Percentiles rank a stretch among this genome's conserved stretches.
Conservation (phyloP, 2,113 vertebrate species). For the Cariama cristata region DNA sequence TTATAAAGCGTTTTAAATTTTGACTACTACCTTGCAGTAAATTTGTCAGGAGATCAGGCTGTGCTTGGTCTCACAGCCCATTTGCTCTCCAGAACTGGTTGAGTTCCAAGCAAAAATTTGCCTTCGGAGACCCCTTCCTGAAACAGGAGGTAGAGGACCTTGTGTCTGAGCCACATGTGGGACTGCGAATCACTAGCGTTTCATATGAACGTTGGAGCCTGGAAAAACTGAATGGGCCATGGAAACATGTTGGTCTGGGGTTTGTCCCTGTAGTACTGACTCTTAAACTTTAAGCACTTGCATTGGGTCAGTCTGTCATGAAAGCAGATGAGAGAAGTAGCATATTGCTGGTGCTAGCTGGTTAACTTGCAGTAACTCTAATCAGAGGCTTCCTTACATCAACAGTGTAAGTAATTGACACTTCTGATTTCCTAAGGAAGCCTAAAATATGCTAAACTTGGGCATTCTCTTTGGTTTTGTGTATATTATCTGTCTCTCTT, state of each 20-base stretch:
- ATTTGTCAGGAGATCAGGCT: not conserved
- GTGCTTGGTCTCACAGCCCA: not conserved
- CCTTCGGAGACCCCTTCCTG: not conserved
- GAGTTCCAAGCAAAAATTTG: conserved; percentile 11
- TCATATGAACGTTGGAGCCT: not conserved
- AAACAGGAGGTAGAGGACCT: not conserved
- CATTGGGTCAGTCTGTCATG: not conserved
- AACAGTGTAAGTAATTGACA: not conserved
- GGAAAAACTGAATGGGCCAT: not conserved
- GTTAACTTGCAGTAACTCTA: not conserved
- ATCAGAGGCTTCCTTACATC: not conserved
- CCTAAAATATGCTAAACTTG: conserved; percentile 28
- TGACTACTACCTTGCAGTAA: not conserved
- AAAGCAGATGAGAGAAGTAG: not conserved
- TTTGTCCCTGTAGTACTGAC: not conserved
- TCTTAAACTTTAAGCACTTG: not conserved
- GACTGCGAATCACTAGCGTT: conserved; percentile 10
- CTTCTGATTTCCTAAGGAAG: conserved; percentile 3
- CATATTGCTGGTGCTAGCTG: not conserved
- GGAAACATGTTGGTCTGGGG: not conserved
- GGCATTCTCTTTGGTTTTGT: not conserved
- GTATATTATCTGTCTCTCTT: not conserved
- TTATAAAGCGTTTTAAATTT: not conserved
- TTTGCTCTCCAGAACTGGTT: conserved; percentile 33
- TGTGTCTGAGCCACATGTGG: not conserved